Percentiles rank a stretch among this genome's conserved stretches.
Conservation (phyloP, 2,113 vertebrate species). For the Heterotis niloticus region DNA sequence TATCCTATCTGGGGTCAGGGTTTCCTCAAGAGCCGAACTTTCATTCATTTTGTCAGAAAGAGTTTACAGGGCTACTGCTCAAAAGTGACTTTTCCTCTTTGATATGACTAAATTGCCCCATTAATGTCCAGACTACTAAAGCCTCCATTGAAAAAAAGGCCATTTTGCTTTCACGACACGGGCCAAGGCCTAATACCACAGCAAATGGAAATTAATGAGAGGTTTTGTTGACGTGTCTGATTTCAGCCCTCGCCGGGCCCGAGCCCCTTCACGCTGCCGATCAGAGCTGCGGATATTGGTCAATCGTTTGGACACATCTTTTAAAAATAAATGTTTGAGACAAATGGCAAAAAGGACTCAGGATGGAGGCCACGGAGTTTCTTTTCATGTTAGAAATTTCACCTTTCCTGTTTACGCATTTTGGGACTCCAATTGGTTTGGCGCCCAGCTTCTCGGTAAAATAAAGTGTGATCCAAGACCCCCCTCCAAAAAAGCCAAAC, state of each 20-base stretch:
- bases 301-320: conserved; percentile 13
- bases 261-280: neutral
- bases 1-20: conserved; percentile 35
- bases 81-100: conserved; percentile 34
- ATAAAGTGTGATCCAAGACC: neutral
- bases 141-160: conserved; percentile 31
- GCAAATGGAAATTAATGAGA: conserved; percentile 29
- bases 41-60: conserved; percentile 43
- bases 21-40: conserved; percentile 25
- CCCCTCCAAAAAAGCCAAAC: neutral
- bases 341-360: conserved; percentile 5
- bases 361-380: neutral
- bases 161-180: conserved; percentile 29
- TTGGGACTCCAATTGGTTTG: neutral
- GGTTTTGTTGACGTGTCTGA: conserved; percentile 20
- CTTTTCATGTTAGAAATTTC: conserved; percentile 19
- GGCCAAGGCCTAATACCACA: conserved; percentile 15
- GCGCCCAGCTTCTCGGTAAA: neutral
- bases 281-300: neutral
- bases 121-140: conserved; percentile 42
- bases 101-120: conserved; percentile 40
- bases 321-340: conserved; percentile 19
- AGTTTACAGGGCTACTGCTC: conserved; percentile 35
- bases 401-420: conserved; percentile 20
- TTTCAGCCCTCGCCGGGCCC: neutral